Evolutionary conservation across 2,797 vertebrate species (phyloP).

Genomic region (Hydrocynus forskahlii): DNA sequence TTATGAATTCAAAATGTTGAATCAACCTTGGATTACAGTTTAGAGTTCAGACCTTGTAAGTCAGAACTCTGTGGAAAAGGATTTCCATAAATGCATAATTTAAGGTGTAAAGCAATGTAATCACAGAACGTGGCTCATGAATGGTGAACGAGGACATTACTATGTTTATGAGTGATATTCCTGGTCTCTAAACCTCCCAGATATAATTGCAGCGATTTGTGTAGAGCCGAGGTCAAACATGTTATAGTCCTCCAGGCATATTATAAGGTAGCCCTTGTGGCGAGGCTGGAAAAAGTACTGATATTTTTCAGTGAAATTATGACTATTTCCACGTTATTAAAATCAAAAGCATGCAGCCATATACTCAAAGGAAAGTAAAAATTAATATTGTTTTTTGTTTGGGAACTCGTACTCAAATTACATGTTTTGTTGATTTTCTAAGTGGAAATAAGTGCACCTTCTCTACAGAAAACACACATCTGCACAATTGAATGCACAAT

Average conservation of each 20-base stretch:
- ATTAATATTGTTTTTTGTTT: no score
- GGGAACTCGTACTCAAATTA: no score
- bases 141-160: neutral
- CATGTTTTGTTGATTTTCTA: no score
- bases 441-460: no score
- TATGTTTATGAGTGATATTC: neutral
- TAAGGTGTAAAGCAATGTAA: conserved; percentile 12
- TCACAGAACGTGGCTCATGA: neutral
- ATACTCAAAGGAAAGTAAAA: no score
- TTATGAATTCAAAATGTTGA: conserved; percentile 36
- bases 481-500: no score
- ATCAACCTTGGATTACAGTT: conserved; percentile 38
- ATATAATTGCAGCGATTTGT: no score
- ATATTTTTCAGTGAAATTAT: neutral
- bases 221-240: neutral
- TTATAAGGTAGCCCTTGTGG: neutral
- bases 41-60: conserved; percentile 25
- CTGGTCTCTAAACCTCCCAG: neutral
- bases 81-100: conserved; percentile 36
- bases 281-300: neutral
- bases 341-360: no score
- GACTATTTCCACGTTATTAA: neutral
- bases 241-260: neutral
- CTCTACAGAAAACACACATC: no score
- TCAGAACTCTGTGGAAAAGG: conserved; percentile 27